Evolutionary conservation across 2,797 vertebrate genomes (phyloP).

Genomic region (Microchirus variegatus): DNA sequence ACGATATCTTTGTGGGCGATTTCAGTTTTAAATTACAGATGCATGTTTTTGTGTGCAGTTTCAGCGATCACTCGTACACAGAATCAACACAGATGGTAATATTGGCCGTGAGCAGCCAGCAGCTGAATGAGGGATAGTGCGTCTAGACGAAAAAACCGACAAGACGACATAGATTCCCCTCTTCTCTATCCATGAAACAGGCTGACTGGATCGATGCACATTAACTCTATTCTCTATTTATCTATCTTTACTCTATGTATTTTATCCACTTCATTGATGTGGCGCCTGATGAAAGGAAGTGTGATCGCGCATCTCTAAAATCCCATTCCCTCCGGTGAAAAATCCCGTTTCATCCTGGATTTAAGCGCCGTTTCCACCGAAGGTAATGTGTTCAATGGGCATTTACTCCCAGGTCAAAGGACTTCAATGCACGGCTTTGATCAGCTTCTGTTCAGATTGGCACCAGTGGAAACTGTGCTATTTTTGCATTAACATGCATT

Average conservation of each 20-base stretch:
- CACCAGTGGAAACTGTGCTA: too few relatives aligned
- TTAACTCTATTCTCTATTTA: constrained; percentile 4
- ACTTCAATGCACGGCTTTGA: too few relatives aligned
- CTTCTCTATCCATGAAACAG: constrained; percentile 10
- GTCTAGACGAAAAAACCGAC: constrained; percentile 44
- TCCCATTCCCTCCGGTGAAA: too few relatives aligned
- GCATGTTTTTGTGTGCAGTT: constrained; percentile 15
- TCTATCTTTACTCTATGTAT: constrained; percentile 5
- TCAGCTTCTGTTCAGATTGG: too few relatives aligned
- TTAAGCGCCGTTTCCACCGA: too few relatives aligned
- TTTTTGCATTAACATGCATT: too few relatives aligned
- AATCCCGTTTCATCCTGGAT: too few relatives aligned
- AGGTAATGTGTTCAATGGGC: too few relatives aligned
- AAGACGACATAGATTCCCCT: constrained; percentile 6
- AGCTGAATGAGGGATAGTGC: constrained; percentile 61
- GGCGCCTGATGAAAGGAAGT: constrained; percentile 7
- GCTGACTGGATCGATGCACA: constrained; percentile 19
- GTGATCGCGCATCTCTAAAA: not conserved
- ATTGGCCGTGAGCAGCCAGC: constrained; percentile 48
- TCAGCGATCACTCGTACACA: constrained; percentile 6
- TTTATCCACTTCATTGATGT: not conserved
- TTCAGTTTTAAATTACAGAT: not conserved
- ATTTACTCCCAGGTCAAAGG: too few relatives aligned
- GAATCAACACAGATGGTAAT: constrained; percentile 33
- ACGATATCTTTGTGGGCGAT: too few relatives aligned